These are phyloP conservation scores for Parotocinclus haroldoi DNA, from an alignment of 2,797 vertebrate genomes.

Conservation along the genomic window DNA sequence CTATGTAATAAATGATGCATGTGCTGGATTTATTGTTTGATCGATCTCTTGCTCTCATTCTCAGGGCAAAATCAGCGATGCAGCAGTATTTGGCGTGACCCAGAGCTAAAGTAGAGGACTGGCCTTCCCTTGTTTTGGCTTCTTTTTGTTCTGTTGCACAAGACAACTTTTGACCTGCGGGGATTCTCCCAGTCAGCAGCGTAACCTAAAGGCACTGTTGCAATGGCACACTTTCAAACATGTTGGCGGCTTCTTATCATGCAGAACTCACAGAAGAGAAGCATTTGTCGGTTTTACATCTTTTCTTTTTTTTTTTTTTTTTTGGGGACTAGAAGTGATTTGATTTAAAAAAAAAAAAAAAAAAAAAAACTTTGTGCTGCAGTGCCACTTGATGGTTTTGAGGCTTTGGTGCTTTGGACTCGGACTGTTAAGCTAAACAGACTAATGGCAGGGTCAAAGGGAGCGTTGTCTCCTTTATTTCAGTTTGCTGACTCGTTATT, in stretches of 20 bases:
- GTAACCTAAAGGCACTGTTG: conserved; percentile 34
- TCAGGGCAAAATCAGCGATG: conserved; percentile 96
- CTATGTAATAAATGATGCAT: no score
- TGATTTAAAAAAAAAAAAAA: no score
- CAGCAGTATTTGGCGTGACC: conserved; percentile 97
- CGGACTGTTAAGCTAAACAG: conserved; percentile 47
- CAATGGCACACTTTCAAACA: conserved; percentile 26
- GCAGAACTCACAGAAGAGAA: conserved; percentile 28
- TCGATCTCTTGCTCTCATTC: conserved; percentile 15
- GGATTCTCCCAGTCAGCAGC: conserved; percentile 16
- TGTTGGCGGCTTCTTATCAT: conserved; percentile 35
- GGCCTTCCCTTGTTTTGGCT: conserved; percentile 58
- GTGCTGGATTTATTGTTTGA: no score
- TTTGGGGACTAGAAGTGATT: conserved; percentile 53
- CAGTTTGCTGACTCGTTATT: conserved; percentile 55
- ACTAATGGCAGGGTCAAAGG: conserved; percentile 51
- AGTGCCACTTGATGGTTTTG: conserved; percentile 47
- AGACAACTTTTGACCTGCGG: conserved; percentile 85
- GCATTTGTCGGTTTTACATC: conserved; percentile 43
- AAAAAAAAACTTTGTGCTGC: conserved; percentile 38
- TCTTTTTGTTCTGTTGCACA: conserved; percentile 80
- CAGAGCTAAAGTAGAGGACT: conserved; percentile 58
- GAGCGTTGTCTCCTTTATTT: conserved; percentile 57
- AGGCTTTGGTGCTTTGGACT: conserved; percentile 58
- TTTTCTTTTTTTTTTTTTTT: conserved; percentile 37